Conservation (phyloP, 2,888 invertebrate genomes). For the Campaea margaritaria region DNA sequence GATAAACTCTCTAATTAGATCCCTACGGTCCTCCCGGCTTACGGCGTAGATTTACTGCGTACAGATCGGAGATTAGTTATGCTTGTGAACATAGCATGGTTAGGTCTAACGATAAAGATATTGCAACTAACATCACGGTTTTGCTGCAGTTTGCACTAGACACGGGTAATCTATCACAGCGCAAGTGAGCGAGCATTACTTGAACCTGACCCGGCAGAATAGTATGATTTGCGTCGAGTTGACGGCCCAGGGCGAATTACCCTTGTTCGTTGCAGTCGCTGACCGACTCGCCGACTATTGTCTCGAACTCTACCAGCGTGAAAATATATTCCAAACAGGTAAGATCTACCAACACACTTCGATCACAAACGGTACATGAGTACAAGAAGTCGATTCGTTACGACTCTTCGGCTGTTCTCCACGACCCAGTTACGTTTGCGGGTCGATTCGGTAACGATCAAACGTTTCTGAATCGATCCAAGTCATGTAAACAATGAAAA, state of each 20-base stretch:
- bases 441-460: constrained; percentile 57
- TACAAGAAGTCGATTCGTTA: constrained; percentile 48
- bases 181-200: constrained; percentile 54
- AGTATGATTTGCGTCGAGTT: constrained; percentile 47
- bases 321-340: constrained; percentile 36
- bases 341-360: constrained; percentile 24
- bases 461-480: constrained; percentile 54
- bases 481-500: constrained; percentile 63
- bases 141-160: constrained; percentile 56
- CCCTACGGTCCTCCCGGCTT: constrained; percentile 17
- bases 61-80: constrained; percentile 18
- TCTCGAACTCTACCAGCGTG: constrained; percentile 19
- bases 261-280: constrained; percentile 27
- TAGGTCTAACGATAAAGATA: constrained; percentile 36
- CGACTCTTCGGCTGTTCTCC: constrained; percentile 51
- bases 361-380: constrained; percentile 39
- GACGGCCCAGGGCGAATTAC: constrained; percentile 35
- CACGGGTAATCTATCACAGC: constrained; percentile 67
- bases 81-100: constrained; percentile 24
- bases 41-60: constrained; percentile 21
- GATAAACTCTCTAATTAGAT: constrained; percentile 29
- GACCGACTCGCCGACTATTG: constrained; percentile 29
- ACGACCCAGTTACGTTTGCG: constrained; percentile 56
- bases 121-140: constrained; percentile 43
- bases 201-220: constrained; percentile 44